Evolutionary conservation across 2,888 invertebrate species (phyloP), one percentile per base, ranked within the genome.

Genomic region (Sphecodes monilicornis): DNA sequence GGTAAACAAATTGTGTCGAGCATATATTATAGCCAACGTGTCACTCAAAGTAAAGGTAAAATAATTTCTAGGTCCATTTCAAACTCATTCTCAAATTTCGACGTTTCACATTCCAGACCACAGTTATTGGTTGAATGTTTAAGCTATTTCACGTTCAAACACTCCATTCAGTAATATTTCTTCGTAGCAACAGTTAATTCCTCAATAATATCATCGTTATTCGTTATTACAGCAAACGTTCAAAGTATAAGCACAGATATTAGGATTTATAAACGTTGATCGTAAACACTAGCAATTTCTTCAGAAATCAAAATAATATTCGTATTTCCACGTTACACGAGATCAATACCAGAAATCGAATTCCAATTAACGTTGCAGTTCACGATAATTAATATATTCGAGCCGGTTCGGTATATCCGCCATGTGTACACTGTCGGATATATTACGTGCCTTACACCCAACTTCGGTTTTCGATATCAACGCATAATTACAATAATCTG

Each of bases 361-460:
- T 60, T 60, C 60, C 60, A 60, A 60, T 60, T 60, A 60, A 60
- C 60, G 60, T 29, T 6, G 29, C 60, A 6, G 60, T 60, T 60
- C 6, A 16, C 29, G 60, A 29, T 26, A 60, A 29, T 60, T 60
- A 60, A 60, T 60, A 29, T 60, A 60, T 60, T 60, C 60, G 57
- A 1, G 16, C 57, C 57, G 60, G 6, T 5, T 16, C 60, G 16
- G 29, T 60, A 60, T 60, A 60, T 29, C 16, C 29, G 29, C 10
- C n/a, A n/a, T 50, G 16, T 26, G 16, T 26, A 60, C 6, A 29
- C 29, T 29, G 26, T 29, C 26, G 29, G 60, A 60, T 60, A 6
- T 29, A 60, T 57, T 26, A 16, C n/a, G 26, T 29, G 29, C 4
- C 60, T 11, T 29, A 16, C 29, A 60, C 26, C 13, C 26, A 60